Evolutionary conservation across 2,888 invertebrate species (phyloP), one percentile per base, ranked within the genome.

Genomic region (Carcina quercana): DNA sequence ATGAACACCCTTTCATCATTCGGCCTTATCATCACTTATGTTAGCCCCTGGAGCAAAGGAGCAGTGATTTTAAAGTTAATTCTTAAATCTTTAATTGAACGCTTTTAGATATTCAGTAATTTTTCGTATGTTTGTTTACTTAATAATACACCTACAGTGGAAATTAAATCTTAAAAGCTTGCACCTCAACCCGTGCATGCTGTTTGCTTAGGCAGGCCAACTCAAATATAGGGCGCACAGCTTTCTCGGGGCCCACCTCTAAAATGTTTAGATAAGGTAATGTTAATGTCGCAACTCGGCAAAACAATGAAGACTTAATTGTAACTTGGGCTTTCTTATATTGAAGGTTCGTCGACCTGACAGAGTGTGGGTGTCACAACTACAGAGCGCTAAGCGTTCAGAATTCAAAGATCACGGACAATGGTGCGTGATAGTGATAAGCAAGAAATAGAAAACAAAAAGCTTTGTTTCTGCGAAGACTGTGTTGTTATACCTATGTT

Each of bases 291-390:
- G 69, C 67, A 75, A 79, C 64, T 52, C 49, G 39, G 54, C 55
- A 57, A 76, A 78, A 82, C 82, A 80, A 80, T 76, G 71, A 71
- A 46, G 49, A 57, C 62, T 74, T 78, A 80, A 80, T 78, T 76
- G 62, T 73, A 58, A 59, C 50, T 60, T 50, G 45, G 50, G 65
- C 62, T 59, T 66, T 64, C 58, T 59, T 57, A 57, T 52, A 52
- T 48, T 45, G 37, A 38, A 46, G 54, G 78, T 63, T 60, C 73
- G 46, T 60, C 52, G 62, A 71, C 67, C 74, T 63, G 50, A 46
- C n/a, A 29, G 24, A 25, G 39, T 39, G 56, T 57, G 52, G 56
- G 59, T 51, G 57, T 41, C 28, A 32, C 29, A 32, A 7, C 40
- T 37, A 38, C 39, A 28, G 38, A 41, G 40, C 41, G 34, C 42